Base-by-base conservation (phyloP, 2,888 invertebrate genomes). In the Germaria angustata region DNA sequence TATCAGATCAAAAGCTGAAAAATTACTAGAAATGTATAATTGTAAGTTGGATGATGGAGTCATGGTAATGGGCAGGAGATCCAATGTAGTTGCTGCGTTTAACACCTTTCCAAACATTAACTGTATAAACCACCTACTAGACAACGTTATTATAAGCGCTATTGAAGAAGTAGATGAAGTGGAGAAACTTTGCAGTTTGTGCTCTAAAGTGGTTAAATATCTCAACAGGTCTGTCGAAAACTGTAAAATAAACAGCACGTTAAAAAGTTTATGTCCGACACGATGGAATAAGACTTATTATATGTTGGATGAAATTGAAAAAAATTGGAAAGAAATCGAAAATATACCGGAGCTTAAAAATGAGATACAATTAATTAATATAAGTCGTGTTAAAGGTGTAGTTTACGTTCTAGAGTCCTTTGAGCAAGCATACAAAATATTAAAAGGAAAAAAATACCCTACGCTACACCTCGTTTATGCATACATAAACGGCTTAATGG, bases 241-340 rank as follows among this genome's bases (percentile, higher is more conserved):
- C 51, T 17, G 20, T 4, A 73, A 84, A 13, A 72, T n/a, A n/a
- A n/a, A n/a, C n/a, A n/a, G n/a, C n/a, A n/a, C n/a, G n/a, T n/a
- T n/a, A n/a, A n/a, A n/a, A n/a, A n/a, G 36, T 28, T 61, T n/a
- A 36, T 20, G 57, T 22, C 36, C 65, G 4, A 72, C 77, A 8
- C 69, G 80, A 1, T 81, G 81, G 84, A 73, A 75, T 34, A 71
- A 49, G 32, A 44, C 69, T 8, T 82, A 61, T 49, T 72, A 79
- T 46, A 28, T 72, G 7, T 44, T 82, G 1, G 44, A 34, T 15
- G 41, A 61, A 11, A 39, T 83, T 5, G 59, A 41, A 39, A 68
- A 68, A 28, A 75, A 82, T 24, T 82, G 80, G 82, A 9, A 22
- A 9, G 41, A 71, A 41, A 55, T 83, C 17, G 46, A 1, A 0